Conservation (phyloP, 1,140 invertebrate genomes). For the Dryas iulia region DNA sequence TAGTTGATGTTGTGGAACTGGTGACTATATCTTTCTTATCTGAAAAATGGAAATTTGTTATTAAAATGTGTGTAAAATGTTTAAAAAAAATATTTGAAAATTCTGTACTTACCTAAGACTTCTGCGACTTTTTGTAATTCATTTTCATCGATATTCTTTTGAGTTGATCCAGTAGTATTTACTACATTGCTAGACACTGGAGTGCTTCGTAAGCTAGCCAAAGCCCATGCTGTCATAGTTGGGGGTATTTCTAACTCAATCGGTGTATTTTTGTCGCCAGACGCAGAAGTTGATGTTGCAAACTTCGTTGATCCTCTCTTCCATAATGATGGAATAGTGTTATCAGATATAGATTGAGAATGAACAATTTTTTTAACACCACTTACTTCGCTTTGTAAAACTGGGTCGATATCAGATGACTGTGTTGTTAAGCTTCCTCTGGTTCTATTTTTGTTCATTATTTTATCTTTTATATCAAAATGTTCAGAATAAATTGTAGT, state of each 20-base stretch:
- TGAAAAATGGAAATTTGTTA: slow-evolving; percentile 38
- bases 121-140: slow-evolving; percentile 68
- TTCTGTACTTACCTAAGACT: slow-evolving; percentile 47
- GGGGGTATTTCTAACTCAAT: slow-evolving; percentile 68
- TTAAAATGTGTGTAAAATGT: too few species aligned
- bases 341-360: slow-evolving; percentile 66
- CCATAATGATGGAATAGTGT: slow-evolving; percentile 64
- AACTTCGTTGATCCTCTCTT: slow-evolving; percentile 70
- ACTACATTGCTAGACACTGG: slow-evolving; percentile 43
- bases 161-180: slow-evolving; percentile 49
- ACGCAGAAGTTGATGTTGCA: slow-evolving; percentile 45
- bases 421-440: slow-evolving; percentile 59
- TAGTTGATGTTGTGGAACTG: slow-evolving; percentile 34
- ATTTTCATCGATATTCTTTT: slow-evolving; percentile 65
- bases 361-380: slow-evolving; percentile 66
- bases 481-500: slow-evolving; percentile 72
- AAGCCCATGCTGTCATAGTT: slow-evolving; percentile 66
- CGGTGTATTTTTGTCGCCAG: slow-evolving; percentile 40
- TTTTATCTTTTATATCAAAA: slow-evolving; percentile 70
- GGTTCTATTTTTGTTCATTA: slow-evolving; percentile 39
- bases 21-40: slow-evolving; percentile 50
- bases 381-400: slow-evolving; percentile 61
- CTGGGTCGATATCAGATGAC: slow-evolving; percentile 70
- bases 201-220: slow-evolving; percentile 60
- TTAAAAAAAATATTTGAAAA: not conserved